A percentile compares a stretch with the other conserved stretches of the same genome.
phyloP scores from a whole-genome alignment of 2,888 invertebrate species.

The Drosophila conformis region DNA sequence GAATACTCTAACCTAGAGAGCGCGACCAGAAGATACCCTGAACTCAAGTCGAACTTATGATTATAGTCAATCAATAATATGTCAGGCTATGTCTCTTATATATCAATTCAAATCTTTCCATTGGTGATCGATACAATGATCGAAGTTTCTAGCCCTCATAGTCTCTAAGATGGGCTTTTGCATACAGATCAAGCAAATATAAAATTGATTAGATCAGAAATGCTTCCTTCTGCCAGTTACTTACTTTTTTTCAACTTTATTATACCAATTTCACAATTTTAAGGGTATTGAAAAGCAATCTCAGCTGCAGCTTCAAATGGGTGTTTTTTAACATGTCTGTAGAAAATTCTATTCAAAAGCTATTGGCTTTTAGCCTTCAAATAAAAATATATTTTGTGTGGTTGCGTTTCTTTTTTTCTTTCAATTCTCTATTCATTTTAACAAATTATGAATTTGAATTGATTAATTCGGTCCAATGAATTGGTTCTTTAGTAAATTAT shows the following conservation, averaged over 20 bases:
- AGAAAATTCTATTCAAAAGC: neutral
- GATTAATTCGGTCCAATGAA: slow-evolving; percentile 1
- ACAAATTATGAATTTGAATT: neutral
- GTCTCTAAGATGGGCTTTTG: neutral
- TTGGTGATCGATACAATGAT: neutral
- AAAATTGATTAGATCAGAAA: neutral
- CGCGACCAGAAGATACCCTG: neutral
- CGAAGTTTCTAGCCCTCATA: neutral
- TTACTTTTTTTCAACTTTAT: neutral
- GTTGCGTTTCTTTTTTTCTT: neutral
- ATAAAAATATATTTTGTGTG: neutral
- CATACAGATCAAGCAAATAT: neutral
- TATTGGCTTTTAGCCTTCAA: neutral
- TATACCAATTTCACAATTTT: neutral
- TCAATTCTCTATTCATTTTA: neutral
- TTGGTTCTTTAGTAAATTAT: neutral
- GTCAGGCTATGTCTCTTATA: neutral
- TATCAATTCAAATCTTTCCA: neutral
- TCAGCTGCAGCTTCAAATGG: neutral
- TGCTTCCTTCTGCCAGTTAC: neutral
- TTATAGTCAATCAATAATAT: neutral
- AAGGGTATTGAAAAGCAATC: neutral
- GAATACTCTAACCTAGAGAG: neutral
- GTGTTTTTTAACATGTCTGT: neutral
- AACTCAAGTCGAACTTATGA: neutral